Base-by-base conservation (phyloP, 2,113 vertebrate genomes). In the Chloroceryle aenea region DNA sequence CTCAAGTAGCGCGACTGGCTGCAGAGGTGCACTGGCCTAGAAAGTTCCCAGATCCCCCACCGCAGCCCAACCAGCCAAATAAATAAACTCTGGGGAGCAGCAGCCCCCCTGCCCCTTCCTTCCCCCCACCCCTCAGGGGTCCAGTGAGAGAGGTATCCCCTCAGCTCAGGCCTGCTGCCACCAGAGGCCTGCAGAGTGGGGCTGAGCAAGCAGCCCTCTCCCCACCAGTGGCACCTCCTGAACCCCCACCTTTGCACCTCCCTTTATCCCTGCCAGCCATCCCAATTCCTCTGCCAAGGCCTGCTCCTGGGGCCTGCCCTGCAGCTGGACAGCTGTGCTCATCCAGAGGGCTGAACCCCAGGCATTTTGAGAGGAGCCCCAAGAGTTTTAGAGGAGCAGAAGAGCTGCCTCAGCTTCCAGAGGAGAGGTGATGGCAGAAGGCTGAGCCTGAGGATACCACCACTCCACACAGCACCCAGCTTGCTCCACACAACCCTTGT, bases 1-100 rank as follows among this genome's bases (percentile, higher is more conserved):
- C 96, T 96, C 85, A 97, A 95, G 97, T 43, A 94, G 93, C 94
- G 4, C 0, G 91, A 78, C 95, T 93, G 95, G 85, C 69, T 34
- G 0, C 83, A 77, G 90, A 93, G 89, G 78, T 93, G 81, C 84
- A 32, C 69, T 66, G 94, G 87, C 90, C 90, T 90, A 87, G 86
- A 91, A 95, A 93, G 62, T 61, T 95, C 89, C 73, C 66, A 66
- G 79, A 82, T 96, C 53, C 59, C 74, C 61, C 36, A 90, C 30
- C 3, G 3, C 68, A 83, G 83, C 67, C 71, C 56, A 66, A 26
- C 9, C 16, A 40, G 85, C 5, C 67, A 89, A 77, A 87, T 32
- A 81, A 76, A 94, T 34, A 91, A 82, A 67, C 6, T 6, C 19
- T 5, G 23, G 66, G 36, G 13, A 36, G 34, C 56, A 69, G 8